Conservation (phyloP, 2,888 invertebrate species). For the Pristionchus entomophagus region DNA sequence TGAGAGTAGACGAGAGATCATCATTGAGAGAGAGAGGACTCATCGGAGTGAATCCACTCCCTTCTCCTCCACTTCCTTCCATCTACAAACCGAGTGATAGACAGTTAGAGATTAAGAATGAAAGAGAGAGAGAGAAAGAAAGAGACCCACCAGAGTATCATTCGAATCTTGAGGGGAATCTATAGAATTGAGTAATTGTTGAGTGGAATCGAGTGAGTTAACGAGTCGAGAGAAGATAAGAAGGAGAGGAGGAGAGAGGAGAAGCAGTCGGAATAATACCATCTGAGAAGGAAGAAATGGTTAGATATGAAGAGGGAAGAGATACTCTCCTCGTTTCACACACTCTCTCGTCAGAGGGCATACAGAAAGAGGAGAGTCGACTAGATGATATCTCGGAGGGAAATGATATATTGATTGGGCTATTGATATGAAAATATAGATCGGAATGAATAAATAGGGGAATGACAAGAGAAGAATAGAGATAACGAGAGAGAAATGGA, state of each 20-base stretch:
- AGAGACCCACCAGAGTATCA: neutral
- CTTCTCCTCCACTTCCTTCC: neutral
- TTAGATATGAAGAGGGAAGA: neutral
- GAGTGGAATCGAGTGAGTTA: neutral
- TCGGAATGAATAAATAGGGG: neutral
- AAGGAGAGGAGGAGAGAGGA: constrained; percentile 21
- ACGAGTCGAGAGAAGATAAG: neutral
- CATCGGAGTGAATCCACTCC: neutral
- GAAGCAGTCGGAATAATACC: neutral
- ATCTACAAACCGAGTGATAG: neutral
- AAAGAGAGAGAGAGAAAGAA: neutral
- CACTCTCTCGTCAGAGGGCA: neutral
- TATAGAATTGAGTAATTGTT: constrained; percentile 11
- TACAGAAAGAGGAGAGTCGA: neutral
- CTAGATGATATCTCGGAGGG: too few species aligned
- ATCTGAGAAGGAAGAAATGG: constrained; percentile 8
- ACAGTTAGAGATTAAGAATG: too few species aligned
- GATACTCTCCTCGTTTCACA: neutral
- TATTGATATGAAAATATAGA: neutral
- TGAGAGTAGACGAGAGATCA: constrained; percentile 20
- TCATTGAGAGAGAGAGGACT: neutral
- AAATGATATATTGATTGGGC: too few species aligned
- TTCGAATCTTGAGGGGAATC: neutral
- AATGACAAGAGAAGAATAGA: neutral
- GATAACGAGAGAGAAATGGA: neutral